Conservation (phyloP, 53 echinoderm and acorn worm species). For the Crossaster papposus region DNA sequence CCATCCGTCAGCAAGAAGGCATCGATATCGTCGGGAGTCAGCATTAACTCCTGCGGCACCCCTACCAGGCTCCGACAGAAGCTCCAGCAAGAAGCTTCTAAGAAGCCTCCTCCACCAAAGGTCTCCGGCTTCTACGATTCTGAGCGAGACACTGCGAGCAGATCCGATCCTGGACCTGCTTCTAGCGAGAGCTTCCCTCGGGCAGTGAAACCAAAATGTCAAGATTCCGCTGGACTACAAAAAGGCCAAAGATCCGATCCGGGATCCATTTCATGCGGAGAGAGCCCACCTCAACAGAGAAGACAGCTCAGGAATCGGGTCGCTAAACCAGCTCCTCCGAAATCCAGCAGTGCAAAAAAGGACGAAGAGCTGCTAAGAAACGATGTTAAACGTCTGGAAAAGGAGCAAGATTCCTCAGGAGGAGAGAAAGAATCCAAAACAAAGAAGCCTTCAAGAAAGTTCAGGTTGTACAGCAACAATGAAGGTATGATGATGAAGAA, state of each 20-base stretch:
- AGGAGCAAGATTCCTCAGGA: neutral
- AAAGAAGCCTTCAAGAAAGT: conserved; percentile 25
- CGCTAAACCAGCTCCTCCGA: neutral
- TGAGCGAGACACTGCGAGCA: neutral
- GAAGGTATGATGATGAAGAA: conserved; percentile 42
- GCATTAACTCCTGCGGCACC: conserved; percentile 32
- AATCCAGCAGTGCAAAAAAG: conserved; percentile 1
- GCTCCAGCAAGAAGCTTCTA: conserved; percentile 9
- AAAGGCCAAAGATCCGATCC: conserved; percentile 28
- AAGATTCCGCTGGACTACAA: too few species aligned
- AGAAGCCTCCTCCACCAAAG: neutral
- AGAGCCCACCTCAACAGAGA: neutral
- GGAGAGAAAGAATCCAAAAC: conserved; percentile 10
- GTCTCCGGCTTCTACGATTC: neutral
- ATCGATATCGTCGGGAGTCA: conserved; percentile 36
- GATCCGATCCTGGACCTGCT: conserved; percentile 20
- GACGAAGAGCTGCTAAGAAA: neutral
- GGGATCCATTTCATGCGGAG: neutral
- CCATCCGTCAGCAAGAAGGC: conserved; percentile 31
- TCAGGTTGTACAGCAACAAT: conserved; percentile 37
- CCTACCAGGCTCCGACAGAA: conserved; percentile 20
- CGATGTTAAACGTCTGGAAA: too few species aligned
- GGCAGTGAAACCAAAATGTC: neutral
- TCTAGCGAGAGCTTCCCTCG: neutral
- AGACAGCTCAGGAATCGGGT: conserved; percentile 28